Evolutionary conservation across 2,113 vertebrate genomes (phyloP).

Genomic region (Psilopsiagon aurifrons): DNA sequence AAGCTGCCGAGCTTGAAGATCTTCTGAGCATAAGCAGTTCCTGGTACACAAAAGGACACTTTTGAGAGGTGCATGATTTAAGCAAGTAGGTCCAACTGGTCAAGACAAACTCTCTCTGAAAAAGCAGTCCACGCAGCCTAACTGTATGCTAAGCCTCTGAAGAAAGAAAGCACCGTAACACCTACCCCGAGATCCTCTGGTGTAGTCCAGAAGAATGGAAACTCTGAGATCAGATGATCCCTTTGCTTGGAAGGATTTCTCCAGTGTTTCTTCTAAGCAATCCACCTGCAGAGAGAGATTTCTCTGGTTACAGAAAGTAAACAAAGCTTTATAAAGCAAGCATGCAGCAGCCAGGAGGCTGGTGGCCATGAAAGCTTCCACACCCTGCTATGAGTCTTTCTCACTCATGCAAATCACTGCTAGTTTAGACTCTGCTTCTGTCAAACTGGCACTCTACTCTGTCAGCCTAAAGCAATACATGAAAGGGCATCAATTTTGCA

Average conservation of each 20-base stretch:
- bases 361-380: background rate
- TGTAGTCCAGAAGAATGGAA: conserved; percentile 91
- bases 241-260: conserved; percentile 74
- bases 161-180: fast-evolving
- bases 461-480: background rate
- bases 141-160: background rate
- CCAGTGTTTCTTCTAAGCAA: conserved; percentile 87
- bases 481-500: background rate
- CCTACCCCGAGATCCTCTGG: conserved; percentile 91
- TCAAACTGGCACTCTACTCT: background rate
- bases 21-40: background rate
- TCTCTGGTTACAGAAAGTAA: background rate
- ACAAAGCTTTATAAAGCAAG: background rate
- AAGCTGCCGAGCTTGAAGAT: background rate
- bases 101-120: background rate
- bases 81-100: background rate
- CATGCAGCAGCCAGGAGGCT: background rate
- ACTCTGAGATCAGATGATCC: conserved; percentile 79
- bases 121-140: background rate
- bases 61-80: background rate
- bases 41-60: background rate
- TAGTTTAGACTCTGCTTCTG: background rate
- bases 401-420: background rate
- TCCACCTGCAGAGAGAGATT: conserved; percentile 81
- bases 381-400: background rate